Evolutionary conservation across 2,888 invertebrate genomes (phyloP), one percentile per base, ranked within the genome.

Genomic region (Norana najaformis): DNA sequence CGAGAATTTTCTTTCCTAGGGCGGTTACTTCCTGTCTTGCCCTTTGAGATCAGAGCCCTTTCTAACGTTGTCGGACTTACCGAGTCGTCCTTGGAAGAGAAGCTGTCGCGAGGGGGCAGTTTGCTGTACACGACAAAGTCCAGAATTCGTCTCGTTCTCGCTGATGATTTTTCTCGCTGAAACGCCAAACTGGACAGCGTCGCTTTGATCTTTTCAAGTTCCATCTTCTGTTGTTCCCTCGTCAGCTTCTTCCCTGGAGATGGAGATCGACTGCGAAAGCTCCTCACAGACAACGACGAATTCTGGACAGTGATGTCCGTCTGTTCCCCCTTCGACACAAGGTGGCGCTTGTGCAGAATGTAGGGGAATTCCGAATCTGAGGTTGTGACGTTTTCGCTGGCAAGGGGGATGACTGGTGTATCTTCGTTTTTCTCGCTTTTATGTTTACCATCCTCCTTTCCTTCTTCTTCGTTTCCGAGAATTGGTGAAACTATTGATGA

Each of bases 1-100:
- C 36, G 35, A 36, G 85, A 16, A n/a, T 85, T 35, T 23, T 36
- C 35, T 11, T 36, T 85, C 36, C 14, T 36, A 85, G 16, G 85
- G 36, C 85, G 18, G 5, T 37, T 85, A 11, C 85, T 35, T 37
- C 37, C 85, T 30, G 13, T n/a, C 85, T 36, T 37, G 16, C 85
- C 37, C 85, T 85, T 85, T 6, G 85, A 16, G n/a, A 16, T n/a
- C 36, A 85, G 85, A 23, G 85, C 85, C 6, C 18, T 85, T 85
- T 85, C 85, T 35, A 37, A 18, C 36, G 37, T 37, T 5, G 94
- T 93, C 30, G 94, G 94, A 91, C 94, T 94, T 11, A 94, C 92
- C 1, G 95, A 94, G 92, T 95, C 95, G 93, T 95, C 95, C 23
- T 94, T 93, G 90, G 93, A 93, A 2, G 95, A 95, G 90, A 93